A percentile compares a stretch with the other conserved stretches of the same genome.
Conservation (phyloP, 2,797 vertebrate genomes). For the Microtus californicus region DNA sequence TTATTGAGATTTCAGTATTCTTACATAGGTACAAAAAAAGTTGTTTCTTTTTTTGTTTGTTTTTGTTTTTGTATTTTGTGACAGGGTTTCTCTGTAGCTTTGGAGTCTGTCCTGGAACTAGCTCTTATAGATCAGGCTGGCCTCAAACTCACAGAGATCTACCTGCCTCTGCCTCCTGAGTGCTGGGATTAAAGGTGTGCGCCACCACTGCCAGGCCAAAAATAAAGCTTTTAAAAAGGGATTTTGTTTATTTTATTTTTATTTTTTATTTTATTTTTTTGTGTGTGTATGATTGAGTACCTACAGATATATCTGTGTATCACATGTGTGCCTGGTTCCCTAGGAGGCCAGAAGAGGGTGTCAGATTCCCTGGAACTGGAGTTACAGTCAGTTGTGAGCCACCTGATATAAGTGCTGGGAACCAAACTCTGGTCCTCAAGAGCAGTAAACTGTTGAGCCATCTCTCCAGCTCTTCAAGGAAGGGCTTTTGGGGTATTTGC, state of each 20-base stretch:
- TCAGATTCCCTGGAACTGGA: not conserved
- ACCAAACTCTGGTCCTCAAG: not conserved
- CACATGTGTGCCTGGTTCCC: not conserved
- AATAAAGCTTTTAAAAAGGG: not conserved
- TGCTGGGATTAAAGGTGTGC: too few relatives aligned
- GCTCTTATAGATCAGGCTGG: too few relatives aligned
- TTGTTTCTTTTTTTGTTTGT: too few relatives aligned
- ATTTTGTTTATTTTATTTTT: not conserved
- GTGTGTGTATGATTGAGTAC: not conserved
- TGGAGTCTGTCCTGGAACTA: too few relatives aligned
- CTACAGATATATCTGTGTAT: not conserved
- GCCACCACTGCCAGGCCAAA: too few relatives aligned
- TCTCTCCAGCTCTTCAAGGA: not conserved
- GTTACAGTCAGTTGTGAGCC: not conserved
- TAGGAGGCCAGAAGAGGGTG: not conserved
- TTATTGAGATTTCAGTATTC: not conserved
- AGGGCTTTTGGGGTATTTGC: conserved; percentile 18
- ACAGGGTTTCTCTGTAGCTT: too few relatives aligned
- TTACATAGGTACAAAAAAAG: not conserved
- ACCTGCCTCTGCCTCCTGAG: too few relatives aligned
- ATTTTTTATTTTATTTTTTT: not conserved
- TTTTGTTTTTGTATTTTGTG: too few relatives aligned
- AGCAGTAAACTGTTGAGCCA: not conserved
- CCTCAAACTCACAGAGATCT: too few relatives aligned
- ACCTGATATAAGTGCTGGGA: not conserved